These are phyloP conservation scores for Agonopterix heracliana DNA, from an alignment of 2,888 invertebrate species.

Conservation along the genomic window DNA sequence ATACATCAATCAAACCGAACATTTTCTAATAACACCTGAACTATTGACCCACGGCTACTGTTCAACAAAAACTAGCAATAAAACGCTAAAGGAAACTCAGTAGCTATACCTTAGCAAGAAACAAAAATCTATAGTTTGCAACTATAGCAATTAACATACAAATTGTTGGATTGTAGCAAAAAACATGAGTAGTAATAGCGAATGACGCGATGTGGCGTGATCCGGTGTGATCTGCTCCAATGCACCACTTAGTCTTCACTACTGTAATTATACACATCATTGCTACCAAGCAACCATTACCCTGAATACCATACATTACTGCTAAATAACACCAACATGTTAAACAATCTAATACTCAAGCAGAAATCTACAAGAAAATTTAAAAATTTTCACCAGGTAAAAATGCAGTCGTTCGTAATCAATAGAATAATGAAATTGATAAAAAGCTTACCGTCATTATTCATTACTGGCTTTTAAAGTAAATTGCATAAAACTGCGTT, in stretches of 20 bases:
- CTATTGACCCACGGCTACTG: neutral
- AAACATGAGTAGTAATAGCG: conserved; percentile 10
- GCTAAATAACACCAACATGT: neutral
- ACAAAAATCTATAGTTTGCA: conserved; percentile 8
- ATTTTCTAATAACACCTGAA: too few species aligned
- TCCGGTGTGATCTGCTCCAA: conserved; percentile 21
- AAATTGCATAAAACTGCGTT: too few species aligned
- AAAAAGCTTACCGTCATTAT: too few species aligned
- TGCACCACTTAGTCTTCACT: conserved; percentile 20
- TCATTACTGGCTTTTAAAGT: too few species aligned
- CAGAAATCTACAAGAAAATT: too few species aligned
- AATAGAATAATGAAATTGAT: too few species aligned
- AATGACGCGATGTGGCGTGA: conserved; percentile 43
- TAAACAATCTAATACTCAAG: too few species aligned
- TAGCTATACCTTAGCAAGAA: neutral
- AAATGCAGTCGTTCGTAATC: too few species aligned
- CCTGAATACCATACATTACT: conserved; percentile 4
- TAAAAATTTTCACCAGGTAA: too few species aligned
- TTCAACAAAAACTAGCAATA: neutral
- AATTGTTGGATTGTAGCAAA: conserved; percentile 19
- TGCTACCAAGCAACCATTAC: neutral
- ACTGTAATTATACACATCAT: neutral
- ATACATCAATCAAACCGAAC: too few species aligned
- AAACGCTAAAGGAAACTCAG: neutral
- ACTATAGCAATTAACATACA: conserved; percentile 14